Evolutionary conservation across 2,113 vertebrate species (phyloP), one percentile per base, ranked within the genome.

Genomic region (Orthonyx spaldingii): DNA sequence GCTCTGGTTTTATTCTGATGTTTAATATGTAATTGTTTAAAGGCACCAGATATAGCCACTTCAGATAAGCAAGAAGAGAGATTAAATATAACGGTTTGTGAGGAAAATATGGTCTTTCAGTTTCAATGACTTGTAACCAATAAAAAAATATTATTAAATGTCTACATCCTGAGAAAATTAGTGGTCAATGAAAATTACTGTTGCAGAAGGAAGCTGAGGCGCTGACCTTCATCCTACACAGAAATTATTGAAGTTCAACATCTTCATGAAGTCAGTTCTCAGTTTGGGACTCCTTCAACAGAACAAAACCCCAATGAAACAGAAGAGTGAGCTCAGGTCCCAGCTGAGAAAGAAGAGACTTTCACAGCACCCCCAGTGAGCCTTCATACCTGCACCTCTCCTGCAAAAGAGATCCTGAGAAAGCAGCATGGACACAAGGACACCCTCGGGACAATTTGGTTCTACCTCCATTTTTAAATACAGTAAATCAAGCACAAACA

Each of bases 361-460:
- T 42, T 37, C 13, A 33, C 30, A 55, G 44, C 66, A 42, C 8
- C 16, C 27, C n/a, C 27, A 68, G 18, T 16, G 27, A 85, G 30
- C 16, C 50, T 30, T 3, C 1, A 66, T 1, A 72, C 33, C 28
- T 61, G 15, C 69, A 81, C 4, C 26, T 42, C 39, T 75, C 57
- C 87, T 52, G 60, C 32, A 63, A 37, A 42, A 72, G 20, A 39
- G 32, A 39, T 26, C 13, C 13, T 7, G 10, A 76, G 53, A 72
- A 59, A 93, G 70, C n/a, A 83, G 52, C n/a, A 14, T 0, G 16
- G 46, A 32, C 20, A 68, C 13, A 64, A 3, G 4, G 50, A 41
- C 13, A 32, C 18, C 18, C 24, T n/a, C 0, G 1, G 0, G 4
- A 82, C 27, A 59, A 33, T n/a, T 26, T 37, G 15, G 2, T 8